Evolutionary conservation across 2,888 invertebrate species (phyloP).

Genomic region (Uropetala carovei): DNA sequence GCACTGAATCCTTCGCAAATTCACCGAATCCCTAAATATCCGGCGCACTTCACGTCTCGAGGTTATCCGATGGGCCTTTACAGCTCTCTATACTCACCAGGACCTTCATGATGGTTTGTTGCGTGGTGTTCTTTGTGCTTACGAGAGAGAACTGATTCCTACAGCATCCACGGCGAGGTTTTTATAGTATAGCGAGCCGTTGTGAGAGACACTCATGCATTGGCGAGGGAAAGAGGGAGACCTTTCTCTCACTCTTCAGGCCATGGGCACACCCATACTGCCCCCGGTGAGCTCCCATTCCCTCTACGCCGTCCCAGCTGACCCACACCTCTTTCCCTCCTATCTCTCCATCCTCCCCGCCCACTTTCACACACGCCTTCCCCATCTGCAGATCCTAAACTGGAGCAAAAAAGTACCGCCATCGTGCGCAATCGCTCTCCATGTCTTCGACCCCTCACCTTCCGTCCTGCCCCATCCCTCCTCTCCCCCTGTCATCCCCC

Average conservation of each 20-base stretch:
- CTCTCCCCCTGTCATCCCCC: neutral
- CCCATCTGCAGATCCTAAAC: slow-evolving; percentile 33
- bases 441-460: neutral
- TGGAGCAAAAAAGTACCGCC: slow-evolving; percentile 49
- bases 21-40: neutral
- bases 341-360: neutral
- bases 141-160: slow-evolving; percentile 60
- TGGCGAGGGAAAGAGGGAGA: slow-evolving; percentile 32
- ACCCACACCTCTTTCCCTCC: slow-evolving; percentile 35
- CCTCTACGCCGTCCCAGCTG: neutral
- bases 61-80: neutral
- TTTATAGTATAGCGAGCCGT: slow-evolving; percentile 36
- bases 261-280: slow-evolving; percentile 58
- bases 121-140: slow-evolving; percentile 48
- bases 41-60: slow-evolving; percentile 31
- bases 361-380: neutral
- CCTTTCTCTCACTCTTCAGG: slow-evolving; percentile 60
- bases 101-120: slow-evolving; percentile 63
- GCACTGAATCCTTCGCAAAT: slow-evolving; percentile 12
- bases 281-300: neutral
- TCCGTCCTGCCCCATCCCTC: neutral
- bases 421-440: slow-evolving; percentile 14
- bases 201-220: slow-evolving; percentile 4
- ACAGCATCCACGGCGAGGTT: slow-evolving; percentile 51
- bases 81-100: slow-evolving; percentile 49